These are phyloP conservation scores for Druon quercuslanigerum DNA, from an alignment of 1,140 invertebrate species.

Conservation along the genomic window DNA sequence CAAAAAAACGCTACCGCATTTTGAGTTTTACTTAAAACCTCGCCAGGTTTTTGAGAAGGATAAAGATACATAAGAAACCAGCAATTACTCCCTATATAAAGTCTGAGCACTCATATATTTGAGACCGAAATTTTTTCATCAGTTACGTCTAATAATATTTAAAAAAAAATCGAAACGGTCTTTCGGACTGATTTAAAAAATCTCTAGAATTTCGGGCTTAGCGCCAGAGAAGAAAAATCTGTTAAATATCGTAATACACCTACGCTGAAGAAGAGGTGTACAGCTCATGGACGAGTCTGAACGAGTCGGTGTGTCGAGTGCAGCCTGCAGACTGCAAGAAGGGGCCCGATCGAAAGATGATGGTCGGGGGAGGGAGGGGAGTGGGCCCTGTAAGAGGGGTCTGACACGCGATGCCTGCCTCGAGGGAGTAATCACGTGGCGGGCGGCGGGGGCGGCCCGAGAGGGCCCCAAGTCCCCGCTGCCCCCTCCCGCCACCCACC, in stretches of 20 bases:
- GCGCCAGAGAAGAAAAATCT: no score
- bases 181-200: no score
- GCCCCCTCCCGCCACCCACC: constrained; percentile 52
- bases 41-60: no score
- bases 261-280: constrained; percentile 28
- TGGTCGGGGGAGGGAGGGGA: constrained; percentile 31
- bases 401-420: constrained; percentile 74
- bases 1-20: no score
- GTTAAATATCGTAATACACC: not conserved
- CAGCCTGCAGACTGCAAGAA: constrained; percentile 34
- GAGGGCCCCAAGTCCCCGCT: constrained; percentile 51
- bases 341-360: constrained; percentile 26
- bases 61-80: no score
- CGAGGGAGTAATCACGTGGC: constrained; percentile 71
- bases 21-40: no score
- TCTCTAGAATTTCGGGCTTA: no score
- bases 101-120: no score
- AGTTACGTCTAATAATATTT: no score
- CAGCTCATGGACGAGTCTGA: not conserved
- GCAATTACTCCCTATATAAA: no score
- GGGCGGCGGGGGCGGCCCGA: constrained; percentile 69
- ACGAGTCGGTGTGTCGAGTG: constrained; percentile 12
- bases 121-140: no score
- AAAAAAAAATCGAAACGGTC: no score
- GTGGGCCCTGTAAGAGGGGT: constrained; percentile 64